phyloP scores from a whole-genome alignment of 2,797 vertebrate genomes.

The Sandelia bainsii region DNA sequence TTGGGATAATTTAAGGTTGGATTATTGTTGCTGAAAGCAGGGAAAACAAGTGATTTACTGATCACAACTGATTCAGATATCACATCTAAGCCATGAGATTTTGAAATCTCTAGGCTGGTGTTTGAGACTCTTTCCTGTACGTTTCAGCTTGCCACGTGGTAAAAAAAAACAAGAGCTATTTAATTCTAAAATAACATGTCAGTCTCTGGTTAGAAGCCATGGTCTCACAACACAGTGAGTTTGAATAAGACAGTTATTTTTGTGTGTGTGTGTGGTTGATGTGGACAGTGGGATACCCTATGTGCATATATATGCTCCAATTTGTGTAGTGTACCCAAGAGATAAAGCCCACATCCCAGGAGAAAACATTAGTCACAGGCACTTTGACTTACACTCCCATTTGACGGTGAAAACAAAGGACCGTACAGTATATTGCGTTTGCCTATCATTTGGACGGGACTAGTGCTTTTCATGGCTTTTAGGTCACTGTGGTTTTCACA shows the following conservation, averaged over 20 bases:
- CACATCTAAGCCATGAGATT: slow-evolving; percentile 5
- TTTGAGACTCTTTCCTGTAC: slow-evolving; percentile 1
- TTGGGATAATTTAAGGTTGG: neutral
- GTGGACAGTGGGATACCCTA: slow-evolving; percentile 14
- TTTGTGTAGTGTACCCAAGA: slow-evolving; percentile 18
- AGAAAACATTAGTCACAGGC: slow-evolving; percentile 39
- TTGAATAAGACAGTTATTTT: slow-evolving; percentile 44
- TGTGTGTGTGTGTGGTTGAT: slow-evolving; percentile 24
- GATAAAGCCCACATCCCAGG: slow-evolving; percentile 37
- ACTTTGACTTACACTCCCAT: slow-evolving; percentile 26
- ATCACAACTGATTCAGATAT: slow-evolving; percentile 20
- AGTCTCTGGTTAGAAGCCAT: slow-evolving; percentile 17
- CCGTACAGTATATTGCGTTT: slow-evolving; percentile 2
- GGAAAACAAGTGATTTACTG: slow-evolving; percentile 12
- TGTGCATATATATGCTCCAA: slow-evolving; percentile 1
- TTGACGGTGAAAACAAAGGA: slow-evolving; percentile 19
- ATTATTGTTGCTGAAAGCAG: slow-evolving; percentile 5
- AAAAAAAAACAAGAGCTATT: slow-evolving; percentile 9
- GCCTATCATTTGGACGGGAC: slow-evolving; percentile 17
- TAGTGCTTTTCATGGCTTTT: slow-evolving; percentile 34
- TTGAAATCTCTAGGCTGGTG: slow-evolving; percentile 15
- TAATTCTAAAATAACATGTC: slow-evolving; percentile 10
- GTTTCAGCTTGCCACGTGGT: neutral
- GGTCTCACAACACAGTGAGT: slow-evolving; percentile 26
- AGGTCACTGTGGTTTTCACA: slow-evolving; percentile 57